Conservation (phyloP, 2,113 vertebrate genomes). For the Gila orcuttii region DNA sequence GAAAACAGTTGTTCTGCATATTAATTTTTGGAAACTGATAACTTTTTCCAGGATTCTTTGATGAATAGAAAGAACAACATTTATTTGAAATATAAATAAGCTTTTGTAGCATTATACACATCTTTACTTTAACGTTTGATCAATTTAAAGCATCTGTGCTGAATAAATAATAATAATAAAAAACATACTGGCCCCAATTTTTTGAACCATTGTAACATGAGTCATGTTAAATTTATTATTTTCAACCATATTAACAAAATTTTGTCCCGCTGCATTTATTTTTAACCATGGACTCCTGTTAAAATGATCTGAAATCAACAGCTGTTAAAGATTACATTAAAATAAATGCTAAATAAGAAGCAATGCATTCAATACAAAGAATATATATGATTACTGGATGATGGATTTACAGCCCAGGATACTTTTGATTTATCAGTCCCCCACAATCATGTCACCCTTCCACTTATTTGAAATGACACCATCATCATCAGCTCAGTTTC, state of each 20-base stretch:
- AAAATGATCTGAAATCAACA: not conserved
- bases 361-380: too few relatives aligned
- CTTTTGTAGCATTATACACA: not conserved
- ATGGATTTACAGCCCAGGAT: not conserved
- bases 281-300: not conserved
- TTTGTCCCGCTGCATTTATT: not conserved
- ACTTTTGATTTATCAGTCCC: conserved; percentile 11
- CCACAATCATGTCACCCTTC: conserved; percentile 17
- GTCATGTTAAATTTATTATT: not conserved
- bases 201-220: too few relatives aligned
- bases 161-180: too few relatives aligned
- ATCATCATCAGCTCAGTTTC: conserved; percentile 7
- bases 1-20: not conserved
- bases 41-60: not conserved
- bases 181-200: not conserved
- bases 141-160: too few relatives aligned
- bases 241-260: not conserved
- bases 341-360: not conserved
- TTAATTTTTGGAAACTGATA: not conserved
- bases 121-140: not conserved
- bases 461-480: conserved; percentile 33
- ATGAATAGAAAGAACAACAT: not conserved
- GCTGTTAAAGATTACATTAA: not conserved
- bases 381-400: not conserved
- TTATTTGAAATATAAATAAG: not conserved